These are phyloP conservation scores for Drosophila mettleri DNA, from an alignment of 2,888 invertebrate genomes.

Conservation along the genomic window DNA sequence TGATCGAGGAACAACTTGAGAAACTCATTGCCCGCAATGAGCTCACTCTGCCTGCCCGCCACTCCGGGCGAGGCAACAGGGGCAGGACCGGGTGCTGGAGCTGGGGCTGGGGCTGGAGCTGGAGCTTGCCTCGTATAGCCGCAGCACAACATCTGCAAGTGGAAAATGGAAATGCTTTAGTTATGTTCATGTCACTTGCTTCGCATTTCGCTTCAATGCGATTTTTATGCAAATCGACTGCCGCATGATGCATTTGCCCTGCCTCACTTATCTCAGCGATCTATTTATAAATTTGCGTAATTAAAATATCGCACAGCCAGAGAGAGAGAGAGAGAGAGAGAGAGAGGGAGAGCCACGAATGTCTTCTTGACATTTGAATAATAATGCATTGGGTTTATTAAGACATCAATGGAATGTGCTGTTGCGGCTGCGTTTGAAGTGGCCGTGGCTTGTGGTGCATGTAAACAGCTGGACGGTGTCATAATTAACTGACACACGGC, in stretches of 20 bases:
- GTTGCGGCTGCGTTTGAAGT: constrained; percentile 60
- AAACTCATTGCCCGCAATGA: constrained; percentile 84
- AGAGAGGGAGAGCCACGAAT: constrained; percentile 28
- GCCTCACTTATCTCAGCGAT: constrained; percentile 64
- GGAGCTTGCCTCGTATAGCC: constrained; percentile 65
- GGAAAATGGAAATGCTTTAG: constrained; percentile 43
- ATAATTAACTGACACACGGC: constrained; percentile 69
- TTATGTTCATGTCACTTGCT: constrained; percentile 53
- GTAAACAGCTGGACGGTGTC: constrained; percentile 56
- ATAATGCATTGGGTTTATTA: constrained; percentile 64
- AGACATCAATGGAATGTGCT: constrained; percentile 69
- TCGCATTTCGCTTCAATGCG: constrained; percentile 40
- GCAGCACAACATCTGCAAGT: constrained; percentile 76
- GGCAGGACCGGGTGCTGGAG: constrained; percentile 35
- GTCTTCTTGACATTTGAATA: constrained; percentile 75
- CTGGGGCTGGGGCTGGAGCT: constrained; percentile 35
- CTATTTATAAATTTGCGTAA: constrained; percentile 75
- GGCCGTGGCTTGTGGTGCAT: constrained; percentile 40
- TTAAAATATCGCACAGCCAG: constrained; percentile 79
- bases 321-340: no score
- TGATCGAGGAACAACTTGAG: constrained; percentile 82
- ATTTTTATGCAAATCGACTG: constrained; percentile 61
- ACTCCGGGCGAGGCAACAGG: constrained; percentile 14
- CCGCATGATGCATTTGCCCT: constrained; percentile 35
- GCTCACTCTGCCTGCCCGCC: constrained; percentile 73